Evolutionary conservation across 2,888 invertebrate species (phyloP), one percentile per base, ranked within the genome.

Genomic region (Nephrotoma guestfalica): DNA sequence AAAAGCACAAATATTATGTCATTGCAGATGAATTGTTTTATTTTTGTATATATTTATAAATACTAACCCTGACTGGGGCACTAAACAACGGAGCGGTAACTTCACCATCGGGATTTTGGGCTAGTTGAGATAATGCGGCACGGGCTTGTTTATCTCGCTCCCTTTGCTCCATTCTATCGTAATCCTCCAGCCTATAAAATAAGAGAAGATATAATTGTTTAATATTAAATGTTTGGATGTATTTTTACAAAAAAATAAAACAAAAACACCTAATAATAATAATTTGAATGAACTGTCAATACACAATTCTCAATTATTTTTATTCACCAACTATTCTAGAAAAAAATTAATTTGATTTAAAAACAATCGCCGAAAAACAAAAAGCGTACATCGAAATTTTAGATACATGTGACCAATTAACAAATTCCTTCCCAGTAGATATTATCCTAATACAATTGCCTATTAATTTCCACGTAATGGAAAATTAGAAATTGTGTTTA

Each of bases 71-170:
- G 7, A 91, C 90, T 86, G 91, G 91, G 88, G 90, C 91, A 0
- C 89, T 89, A 88, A 91, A 91, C n/a, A 91, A 88, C 87, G 90
- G 87, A 86, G 86, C 51, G 40, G 86, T 3, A 15, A 83, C 89
- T 88, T 90, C 90, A 30, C 90, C 90, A 89, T 90, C 90, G 86
- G 90, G 90, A 88, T 89, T 89, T 88, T 90, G 91, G 86, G 90
- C 90, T 88, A 90, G 91, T 87, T 91, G 91, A 41, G 47, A 86
- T 86, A 57, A n/a, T 3, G 18, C 15, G n/a, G 86, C 86, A 41
- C 91, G 89, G 87, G 91, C 91, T 86, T 90, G 89, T 89, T 91
- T 91, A 88, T 91, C 91, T 45, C 91, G 90, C 89, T 91, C 91
- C 87, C 91, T 89, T 89, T 91, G 90, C 89, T 89, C 90, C 83